Conservation (phyloP, 2,113 vertebrate species). For the Mobula hypostoma region DNA sequence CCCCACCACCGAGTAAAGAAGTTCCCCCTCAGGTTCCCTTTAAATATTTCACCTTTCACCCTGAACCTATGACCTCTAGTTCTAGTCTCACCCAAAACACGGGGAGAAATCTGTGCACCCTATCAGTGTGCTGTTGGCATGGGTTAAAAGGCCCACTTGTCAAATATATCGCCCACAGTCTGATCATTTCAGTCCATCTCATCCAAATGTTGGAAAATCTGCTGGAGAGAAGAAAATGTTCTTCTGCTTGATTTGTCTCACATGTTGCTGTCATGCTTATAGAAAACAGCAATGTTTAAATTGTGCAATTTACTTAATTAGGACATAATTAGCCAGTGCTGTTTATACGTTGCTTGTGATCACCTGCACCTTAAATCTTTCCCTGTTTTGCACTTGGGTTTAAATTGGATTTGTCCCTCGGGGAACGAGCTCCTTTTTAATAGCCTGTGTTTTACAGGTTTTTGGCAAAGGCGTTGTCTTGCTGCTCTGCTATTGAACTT, state of each 20-base stretch:
- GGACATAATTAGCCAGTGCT: slow-evolving; percentile 7
- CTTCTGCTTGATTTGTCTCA: not conserved
- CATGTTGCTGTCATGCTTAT: not conserved
- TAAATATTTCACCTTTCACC: not conserved
- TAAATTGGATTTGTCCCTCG: not conserved
- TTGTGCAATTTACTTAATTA: slow-evolving; percentile 31
- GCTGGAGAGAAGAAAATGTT: not conserved
- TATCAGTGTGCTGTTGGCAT: not conserved
- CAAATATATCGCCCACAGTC: not conserved
- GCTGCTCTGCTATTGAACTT: not conserved
- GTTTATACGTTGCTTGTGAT: not conserved
- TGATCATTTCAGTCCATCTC: not conserved
- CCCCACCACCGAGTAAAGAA: no score
- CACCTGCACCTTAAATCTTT: not conserved
- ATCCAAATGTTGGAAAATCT: not conserved
- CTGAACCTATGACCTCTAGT: no score
- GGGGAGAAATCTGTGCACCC: no score
- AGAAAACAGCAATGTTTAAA: slow-evolving; percentile 13
- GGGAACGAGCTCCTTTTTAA: not conserved
- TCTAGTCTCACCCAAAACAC: no score
- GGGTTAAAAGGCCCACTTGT: no score
- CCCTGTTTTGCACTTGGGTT: not conserved
- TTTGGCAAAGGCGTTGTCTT: not conserved
- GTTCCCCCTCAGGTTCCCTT: no score
- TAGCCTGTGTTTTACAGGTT: not conserved